Base-by-base conservation (phyloP, 1,140 invertebrate genomes). In the Caligus rogercresseyi region DNA sequence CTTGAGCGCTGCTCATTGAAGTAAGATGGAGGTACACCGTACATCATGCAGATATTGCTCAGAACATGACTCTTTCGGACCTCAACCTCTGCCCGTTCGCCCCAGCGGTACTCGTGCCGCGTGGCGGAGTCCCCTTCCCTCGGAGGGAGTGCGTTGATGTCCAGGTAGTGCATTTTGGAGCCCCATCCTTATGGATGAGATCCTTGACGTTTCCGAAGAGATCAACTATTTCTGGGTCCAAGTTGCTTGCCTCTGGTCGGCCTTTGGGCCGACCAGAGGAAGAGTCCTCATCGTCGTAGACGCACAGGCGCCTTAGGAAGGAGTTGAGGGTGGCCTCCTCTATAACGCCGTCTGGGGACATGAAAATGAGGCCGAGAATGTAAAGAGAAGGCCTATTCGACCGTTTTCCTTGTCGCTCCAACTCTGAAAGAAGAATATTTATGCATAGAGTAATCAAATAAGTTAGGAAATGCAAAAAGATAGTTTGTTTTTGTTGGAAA, bases 1-100 rank as follows among this genome's bases (percentile, higher is more conserved):
- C n/a, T 43, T 43, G 7, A n/a, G 7, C 31, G 31, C n/a, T 43
- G 31, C 24, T 55, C 18, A 52, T 63, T 24, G 53, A 77, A 77
- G 65, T 66, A 21, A 66, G 63, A 43, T 43, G 16, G 63, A 64
- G 67, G 60, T 61, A 60, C 15, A 63, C 25, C 43, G 53, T 31
- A 64, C 24, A 23, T 63, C 52, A 65, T 21, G 19, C 55, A 58
- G 7, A 52, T 18, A 31, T 54, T 56, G 14, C n/a, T 23, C 60
- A 61, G 24, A 24, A 63, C 57, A n/a, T 54, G 53, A 56, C 23
- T 53, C 13, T 68, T 43, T n/a, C n/a, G 7, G n/a, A 43, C n/a
- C 31, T 43, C 31, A 7, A 43, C n/a, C n/a, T 43, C 31, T n/a
- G 31, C 31, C n/a, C 31, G 7, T 43, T 43, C 31, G 31, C 31